Evolutionary conservation across 1,140 invertebrate genomes (phyloP).

Genomic region (Caerostris darwini): DNA sequence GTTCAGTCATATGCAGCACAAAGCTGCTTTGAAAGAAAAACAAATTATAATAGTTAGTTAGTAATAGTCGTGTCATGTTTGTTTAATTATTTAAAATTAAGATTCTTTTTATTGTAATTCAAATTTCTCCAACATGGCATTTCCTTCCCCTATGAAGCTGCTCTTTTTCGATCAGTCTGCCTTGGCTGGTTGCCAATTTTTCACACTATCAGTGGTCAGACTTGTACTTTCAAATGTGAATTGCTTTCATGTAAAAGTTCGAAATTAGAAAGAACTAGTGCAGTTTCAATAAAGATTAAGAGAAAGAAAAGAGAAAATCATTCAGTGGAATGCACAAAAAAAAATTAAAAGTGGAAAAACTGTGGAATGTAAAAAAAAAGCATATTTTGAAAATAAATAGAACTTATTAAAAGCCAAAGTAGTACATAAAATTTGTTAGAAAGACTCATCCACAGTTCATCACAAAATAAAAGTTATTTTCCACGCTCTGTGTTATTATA

Average conservation of each 20-base stretch:
- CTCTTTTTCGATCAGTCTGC: too few relatives aligned
- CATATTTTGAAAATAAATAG: not conserved
- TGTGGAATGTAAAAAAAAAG: slow-evolving; percentile 44
- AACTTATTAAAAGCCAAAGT: not conserved
- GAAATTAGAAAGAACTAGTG: not conserved
- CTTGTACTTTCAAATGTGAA: too few relatives aligned
- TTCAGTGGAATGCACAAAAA: slow-evolving; percentile 23
- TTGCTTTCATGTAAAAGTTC: not conserved
- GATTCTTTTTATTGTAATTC: too few relatives aligned
- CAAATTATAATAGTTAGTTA: too few relatives aligned
- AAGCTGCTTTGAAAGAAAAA: too few relatives aligned
- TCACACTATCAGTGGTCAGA: too few relatives aligned
- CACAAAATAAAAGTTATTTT: slow-evolving; percentile 33
- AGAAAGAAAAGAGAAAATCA: not conserved
- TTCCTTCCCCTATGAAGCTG: too few relatives aligned
- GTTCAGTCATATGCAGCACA: too few relatives aligned
- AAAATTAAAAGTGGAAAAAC: slow-evolving; percentile 37
- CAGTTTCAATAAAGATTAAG: not conserved
- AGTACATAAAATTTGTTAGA: not conserved
- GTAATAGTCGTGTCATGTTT: too few relatives aligned
- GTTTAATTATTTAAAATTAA: too few relatives aligned
- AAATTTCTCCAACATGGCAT: too few relatives aligned
- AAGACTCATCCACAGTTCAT: not conserved
- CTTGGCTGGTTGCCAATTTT: too few relatives aligned
- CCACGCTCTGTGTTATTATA: not conserved